Conservation (phyloP, 2,888 invertebrate species). For the Aphrophora alni region DNA sequence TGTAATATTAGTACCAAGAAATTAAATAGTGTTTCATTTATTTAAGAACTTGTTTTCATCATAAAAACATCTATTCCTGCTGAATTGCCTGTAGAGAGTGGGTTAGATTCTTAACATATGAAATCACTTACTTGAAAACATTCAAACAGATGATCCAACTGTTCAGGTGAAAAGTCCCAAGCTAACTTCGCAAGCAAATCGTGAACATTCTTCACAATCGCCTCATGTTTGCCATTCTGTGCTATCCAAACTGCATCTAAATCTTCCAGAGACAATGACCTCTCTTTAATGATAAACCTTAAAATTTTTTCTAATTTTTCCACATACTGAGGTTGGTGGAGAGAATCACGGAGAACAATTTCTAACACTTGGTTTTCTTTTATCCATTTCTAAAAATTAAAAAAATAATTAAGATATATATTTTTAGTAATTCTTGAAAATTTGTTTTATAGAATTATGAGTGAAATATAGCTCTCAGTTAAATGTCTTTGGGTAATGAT, state of each 20-base stretch:
- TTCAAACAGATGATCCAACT: constrained; percentile 95
- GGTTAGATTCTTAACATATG: no score
- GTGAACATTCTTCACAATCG: constrained; percentile 97
- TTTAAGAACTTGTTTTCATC: no score
- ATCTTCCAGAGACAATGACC: constrained; percentile 86
- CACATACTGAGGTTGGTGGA: constrained; percentile 97
- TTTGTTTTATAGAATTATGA: neutral
- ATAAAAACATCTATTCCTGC: no score
- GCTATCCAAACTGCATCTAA: constrained; percentile 97
- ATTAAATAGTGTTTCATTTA: no score
- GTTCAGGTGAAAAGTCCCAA: constrained; percentile 98
- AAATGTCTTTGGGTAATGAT: no score
- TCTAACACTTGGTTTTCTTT: constrained; percentile 94
- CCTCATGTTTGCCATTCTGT: constrained; percentile 97
- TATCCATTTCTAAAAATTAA: constrained; percentile 82
- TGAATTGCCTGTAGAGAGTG: no score
- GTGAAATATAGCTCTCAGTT: neutral
- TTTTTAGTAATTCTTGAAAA: neutral
- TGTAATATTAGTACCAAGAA: no score
- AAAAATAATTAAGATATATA: neutral
- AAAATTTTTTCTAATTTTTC: constrained; percentile 97
- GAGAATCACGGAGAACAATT: constrained; percentile 92
- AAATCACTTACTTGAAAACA: constrained; percentile 91
- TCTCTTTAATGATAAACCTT: constrained; percentile 94
- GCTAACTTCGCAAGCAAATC: constrained; percentile 95